These are phyloP conservation scores for Glyptemys insculpta DNA, from an alignment of 2,797 vertebrate species.

Conservation along the genomic window DNA sequence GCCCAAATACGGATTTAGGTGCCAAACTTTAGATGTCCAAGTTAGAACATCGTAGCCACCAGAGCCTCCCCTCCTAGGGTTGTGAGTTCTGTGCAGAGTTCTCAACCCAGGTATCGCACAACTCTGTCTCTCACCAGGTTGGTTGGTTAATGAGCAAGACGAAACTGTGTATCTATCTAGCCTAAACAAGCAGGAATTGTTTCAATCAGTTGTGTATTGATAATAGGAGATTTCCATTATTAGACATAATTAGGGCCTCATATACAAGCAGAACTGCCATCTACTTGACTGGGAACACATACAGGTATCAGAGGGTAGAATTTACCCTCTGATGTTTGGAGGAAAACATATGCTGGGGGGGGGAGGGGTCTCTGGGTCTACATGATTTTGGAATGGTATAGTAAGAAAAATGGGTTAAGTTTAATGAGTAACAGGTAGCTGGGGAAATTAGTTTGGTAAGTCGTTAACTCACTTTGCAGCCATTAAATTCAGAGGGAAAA, in stretches of 20 bases:
- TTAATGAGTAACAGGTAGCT: conserved; percentile 1
- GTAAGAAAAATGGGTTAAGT: not conserved
- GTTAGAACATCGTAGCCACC: not conserved
- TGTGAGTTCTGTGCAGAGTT: not conserved
- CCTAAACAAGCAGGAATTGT: conserved; percentile 30
- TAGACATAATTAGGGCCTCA: conserved; percentile 63
- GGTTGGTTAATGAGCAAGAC: conserved; percentile 57
- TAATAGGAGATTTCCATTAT: conserved; percentile 56
- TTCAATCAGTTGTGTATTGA: conserved; percentile 41
- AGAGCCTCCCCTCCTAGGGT: not conserved
- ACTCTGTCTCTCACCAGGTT: not conserved
- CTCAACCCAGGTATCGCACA: fast-evolving
- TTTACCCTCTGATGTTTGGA: not conserved
- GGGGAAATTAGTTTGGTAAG: conserved; percentile 15
- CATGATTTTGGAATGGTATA: not conserved
- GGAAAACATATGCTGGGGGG: fast-evolving
- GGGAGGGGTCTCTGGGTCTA: not conserved
- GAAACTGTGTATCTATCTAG: conserved; percentile 44
- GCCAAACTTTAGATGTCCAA: not conserved
- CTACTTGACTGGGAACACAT: conserved; percentile 24
- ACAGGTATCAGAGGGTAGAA: conserved; percentile 43
- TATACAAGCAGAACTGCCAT: conserved; percentile 10
- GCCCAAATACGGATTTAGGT: not conserved
- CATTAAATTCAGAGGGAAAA: not conserved
- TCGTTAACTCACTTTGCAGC: not conserved